Percentiles rank a stretch among this genome's conserved stretches.
phyloP scores from a whole-genome alignment of 2,888 invertebrate genomes.

The Torymus tubicola region DNA sequence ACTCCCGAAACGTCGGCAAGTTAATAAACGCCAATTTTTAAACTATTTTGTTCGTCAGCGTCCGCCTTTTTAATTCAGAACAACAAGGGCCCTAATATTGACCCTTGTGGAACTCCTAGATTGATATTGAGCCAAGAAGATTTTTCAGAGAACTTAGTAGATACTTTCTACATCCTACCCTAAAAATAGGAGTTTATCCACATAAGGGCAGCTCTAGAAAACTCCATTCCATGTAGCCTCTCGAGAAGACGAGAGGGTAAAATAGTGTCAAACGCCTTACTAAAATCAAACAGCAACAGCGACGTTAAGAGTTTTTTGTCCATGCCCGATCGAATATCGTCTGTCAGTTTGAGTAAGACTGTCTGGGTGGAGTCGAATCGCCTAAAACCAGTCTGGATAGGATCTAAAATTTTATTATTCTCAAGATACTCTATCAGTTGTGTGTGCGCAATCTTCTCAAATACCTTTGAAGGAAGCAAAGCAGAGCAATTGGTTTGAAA shows the following conservation, averaged over 20 bases:
- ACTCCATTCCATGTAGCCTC: neutral
- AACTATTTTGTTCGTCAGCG: too few species aligned
- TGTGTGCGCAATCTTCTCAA: neutral
- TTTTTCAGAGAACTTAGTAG: too few species aligned
- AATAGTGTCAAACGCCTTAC: conserved; percentile 1
- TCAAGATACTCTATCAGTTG: neutral
- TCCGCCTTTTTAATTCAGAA: too few species aligned
- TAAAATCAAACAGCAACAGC: neutral
- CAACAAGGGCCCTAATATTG: too few species aligned
- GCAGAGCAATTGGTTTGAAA: neutral
- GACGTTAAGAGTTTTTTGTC: neutral
- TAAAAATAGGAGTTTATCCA: neutral
- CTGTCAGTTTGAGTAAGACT: neutral
- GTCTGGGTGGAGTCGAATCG: neutral
- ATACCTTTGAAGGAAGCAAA: neutral
- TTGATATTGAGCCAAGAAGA: too few species aligned
- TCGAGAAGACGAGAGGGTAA: neutral
- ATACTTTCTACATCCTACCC: too few species aligned
- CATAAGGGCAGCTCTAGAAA: neutral
- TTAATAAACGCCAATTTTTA: too few species aligned
- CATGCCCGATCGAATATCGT: neutral
- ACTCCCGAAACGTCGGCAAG: too few species aligned
- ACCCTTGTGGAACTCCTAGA: too few species aligned
- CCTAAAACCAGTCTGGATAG: neutral
- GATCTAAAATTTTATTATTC: neutral